Base-by-base conservation (phyloP, 2,113 vertebrate genomes). In the Passer montanus region DNA sequence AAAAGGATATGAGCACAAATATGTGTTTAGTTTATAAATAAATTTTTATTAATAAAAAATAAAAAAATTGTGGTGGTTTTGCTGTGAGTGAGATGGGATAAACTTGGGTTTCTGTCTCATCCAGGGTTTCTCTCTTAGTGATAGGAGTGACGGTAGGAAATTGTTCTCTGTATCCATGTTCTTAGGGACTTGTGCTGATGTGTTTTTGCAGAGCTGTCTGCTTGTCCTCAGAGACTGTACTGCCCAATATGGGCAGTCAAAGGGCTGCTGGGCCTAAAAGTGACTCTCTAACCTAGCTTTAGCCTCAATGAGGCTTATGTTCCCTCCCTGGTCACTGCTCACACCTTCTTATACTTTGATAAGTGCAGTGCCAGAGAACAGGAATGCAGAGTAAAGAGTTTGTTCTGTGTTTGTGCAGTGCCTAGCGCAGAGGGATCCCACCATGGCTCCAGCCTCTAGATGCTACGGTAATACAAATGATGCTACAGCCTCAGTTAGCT, bases 361-460 rank as follows among this genome's bases (percentile, higher is more conserved):
- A 16, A 94, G 43, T 7, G 4, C 43, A 43, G 23, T 70, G 39
- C 12, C 19, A 13, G 55, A 11, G 68, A 52, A 55, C 72, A 35
- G 62, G 55, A 77, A 37, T 56, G 55, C 43, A 33, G 20, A 91
- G 81, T 92, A 63, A 94, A 89, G 90, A 19, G 33, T 90, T 64
- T 96, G 60, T 93, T 97, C 93, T 96, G 82, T 97, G 92, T 96
- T 94, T 96, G 90, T 96, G 60, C 93, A 96, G 92, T 33, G 95
- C 90, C 92, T 97, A 97, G 90, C 26, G 28, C 90, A 89, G 86
- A 55, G 41, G 94, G 85, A 96, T 68, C 73, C 90, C 35, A 0
- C 50, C 76, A 24, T 6, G 41, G 81, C 94, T 75, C 60, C 58
- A 4, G 76, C 86, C 93, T 55, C 93, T 84, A 84, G 37, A 84